These are phyloP conservation scores for Steatornis caripensis DNA, from an alignment of 2,113 vertebrate genomes.

Conservation along the genomic window DNA sequence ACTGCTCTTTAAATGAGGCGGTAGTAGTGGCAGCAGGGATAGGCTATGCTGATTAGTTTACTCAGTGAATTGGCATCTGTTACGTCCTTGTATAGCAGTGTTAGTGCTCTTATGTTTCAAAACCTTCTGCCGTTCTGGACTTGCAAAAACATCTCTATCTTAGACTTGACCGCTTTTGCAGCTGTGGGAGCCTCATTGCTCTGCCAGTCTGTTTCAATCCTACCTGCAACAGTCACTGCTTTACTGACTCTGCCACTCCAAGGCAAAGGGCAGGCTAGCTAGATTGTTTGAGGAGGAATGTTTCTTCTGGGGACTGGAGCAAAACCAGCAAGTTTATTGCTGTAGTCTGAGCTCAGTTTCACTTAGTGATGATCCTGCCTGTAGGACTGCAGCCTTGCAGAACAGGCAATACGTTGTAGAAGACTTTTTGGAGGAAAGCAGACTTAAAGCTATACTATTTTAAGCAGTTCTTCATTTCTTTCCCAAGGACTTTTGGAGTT, in stretches of 20 bases:
- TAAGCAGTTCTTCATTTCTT: background rate
- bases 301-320: background rate
- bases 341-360: background rate
- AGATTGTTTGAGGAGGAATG: background rate
- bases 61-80: background rate
- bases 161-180: background rate
- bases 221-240: background rate
- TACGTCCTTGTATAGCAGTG: background rate
- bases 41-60: background rate
- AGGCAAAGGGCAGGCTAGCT: background rate
- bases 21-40: background rate
- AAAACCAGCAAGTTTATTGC: background rate
- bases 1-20: background rate
- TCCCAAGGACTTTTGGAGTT: background rate
- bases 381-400: background rate
- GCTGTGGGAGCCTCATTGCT: background rate
- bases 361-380: rapidly evolving
- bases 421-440: background rate
- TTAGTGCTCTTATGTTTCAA: background rate
- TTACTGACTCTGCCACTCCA: background rate
- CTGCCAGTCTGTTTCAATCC: background rate
- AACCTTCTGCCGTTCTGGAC: background rate
- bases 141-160: background rate
- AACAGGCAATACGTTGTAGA: background rate
- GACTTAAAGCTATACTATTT: background rate